A percentile compares a stretch with the other conserved stretches of the same genome.
Conservation (phyloP, 2,113 vertebrate genomes). For the Malurus melanocephalus region DNA sequence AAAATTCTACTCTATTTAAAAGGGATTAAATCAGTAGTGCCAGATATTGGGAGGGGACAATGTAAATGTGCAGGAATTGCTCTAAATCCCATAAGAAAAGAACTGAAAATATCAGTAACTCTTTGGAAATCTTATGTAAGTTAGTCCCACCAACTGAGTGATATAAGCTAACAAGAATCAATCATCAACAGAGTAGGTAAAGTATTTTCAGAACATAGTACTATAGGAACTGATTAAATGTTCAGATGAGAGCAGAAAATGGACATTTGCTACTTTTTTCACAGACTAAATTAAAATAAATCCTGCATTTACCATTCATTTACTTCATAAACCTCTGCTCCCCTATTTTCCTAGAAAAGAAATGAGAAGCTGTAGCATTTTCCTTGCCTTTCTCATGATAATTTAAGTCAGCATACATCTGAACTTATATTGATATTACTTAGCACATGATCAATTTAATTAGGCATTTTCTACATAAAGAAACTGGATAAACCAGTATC, state of each 20-base stretch:
- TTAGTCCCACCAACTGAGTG: neutral
- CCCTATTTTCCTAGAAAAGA: neutral
- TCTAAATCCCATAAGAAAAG: neutral
- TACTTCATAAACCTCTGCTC: neutral
- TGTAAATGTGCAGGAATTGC: neutral
- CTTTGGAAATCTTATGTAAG: neutral
- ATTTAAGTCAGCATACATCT: neutral
- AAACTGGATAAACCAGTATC: neutral
- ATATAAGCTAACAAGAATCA: neutral
- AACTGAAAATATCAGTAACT: neutral
- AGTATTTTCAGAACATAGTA: neutral
- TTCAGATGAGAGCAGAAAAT: neutral
- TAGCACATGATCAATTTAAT: neutral
- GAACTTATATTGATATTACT: neutral
- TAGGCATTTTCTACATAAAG: neutral
- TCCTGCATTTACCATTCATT: neutral
- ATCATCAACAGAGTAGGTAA: neutral
- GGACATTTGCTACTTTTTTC: neutral
- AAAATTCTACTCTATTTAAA: neutral
- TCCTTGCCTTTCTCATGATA: neutral
- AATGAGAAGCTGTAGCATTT: neutral
- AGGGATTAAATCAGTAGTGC: neutral
- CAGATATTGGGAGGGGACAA: fast-evolving
- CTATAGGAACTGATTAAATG: neutral
- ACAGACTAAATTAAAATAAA: neutral